Evolutionary conservation across 1,140 invertebrate genomes (phyloP).

Genomic region (Polypedilum vanderplanki): DNA sequence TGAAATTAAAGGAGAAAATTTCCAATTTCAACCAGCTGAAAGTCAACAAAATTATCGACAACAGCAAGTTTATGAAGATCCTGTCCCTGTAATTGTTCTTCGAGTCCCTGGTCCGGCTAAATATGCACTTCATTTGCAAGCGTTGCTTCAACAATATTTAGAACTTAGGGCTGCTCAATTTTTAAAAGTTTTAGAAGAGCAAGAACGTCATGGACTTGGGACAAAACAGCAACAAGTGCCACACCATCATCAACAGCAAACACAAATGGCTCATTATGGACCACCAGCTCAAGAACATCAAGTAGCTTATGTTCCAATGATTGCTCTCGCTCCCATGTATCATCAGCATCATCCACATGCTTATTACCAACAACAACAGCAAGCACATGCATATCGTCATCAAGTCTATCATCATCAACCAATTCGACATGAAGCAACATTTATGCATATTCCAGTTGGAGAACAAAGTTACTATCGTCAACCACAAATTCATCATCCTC

Average conservation of each 20-base stretch:
- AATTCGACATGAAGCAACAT: not conserved
- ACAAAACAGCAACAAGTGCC: not conserved
- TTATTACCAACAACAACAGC: not conserved
- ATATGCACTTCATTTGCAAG: slow-evolving; percentile 42
- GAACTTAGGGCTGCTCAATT: slow-evolving; percentile 43
- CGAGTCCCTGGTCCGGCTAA: slow-evolving; percentile 42
- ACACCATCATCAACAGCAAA: not conserved
- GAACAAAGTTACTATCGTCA: slow-evolving; percentile 6
- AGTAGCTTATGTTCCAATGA: not conserved
- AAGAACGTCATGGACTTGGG: slow-evolving; percentile 32
- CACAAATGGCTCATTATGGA: too few relatives aligned
- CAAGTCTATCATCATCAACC: not conserved
- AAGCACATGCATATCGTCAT: not conserved
- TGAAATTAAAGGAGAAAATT: slow-evolving; percentile 40
- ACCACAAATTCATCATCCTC: not conserved
- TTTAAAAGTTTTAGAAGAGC: slow-evolving; percentile 38
- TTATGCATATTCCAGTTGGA: not conserved
- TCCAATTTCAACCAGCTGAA: slow-evolving; percentile 31
- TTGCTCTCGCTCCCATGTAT: slow-evolving; percentile 1
- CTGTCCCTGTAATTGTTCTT: slow-evolving; percentile 42
- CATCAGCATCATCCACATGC: not conserved
- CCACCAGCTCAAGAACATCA: not conserved
- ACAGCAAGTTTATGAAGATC: slow-evolving; percentile 22
- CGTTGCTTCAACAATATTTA: slow-evolving; percentile 41
- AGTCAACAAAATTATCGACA: slow-evolving; percentile 22